Evolutionary conservation across 2,797 vertebrate species (phyloP).

Genomic region (Alouatta caraya): DNA sequence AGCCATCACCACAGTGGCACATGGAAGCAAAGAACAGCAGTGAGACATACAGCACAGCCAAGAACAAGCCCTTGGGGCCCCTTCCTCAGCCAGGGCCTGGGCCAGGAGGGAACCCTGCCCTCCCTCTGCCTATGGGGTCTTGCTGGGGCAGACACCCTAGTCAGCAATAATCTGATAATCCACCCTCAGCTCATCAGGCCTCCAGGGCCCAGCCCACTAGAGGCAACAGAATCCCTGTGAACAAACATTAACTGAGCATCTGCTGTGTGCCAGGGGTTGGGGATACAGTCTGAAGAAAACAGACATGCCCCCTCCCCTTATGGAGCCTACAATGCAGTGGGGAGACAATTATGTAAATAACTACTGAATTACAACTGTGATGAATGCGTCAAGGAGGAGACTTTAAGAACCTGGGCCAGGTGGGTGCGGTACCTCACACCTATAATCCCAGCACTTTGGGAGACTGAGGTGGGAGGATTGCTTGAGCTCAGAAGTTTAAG

Average conservation of each 20-base stretch:
- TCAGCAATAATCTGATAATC: neutral
- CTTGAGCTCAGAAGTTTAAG: neutral
- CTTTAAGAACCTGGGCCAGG: neutral
- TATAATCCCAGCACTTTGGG: neutral
- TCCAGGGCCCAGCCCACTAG: neutral
- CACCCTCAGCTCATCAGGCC: neutral
- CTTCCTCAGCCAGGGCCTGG: neutral
- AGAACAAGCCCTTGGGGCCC: neutral
- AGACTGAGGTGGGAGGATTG: neutral
- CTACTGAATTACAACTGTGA: neutral
- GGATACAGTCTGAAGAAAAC: neutral
- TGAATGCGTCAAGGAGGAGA: neutral
- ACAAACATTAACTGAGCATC: neutral
- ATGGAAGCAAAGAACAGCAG: slow-evolving; percentile 67
- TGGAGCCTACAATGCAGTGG: neutral
- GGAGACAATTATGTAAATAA: neutral
- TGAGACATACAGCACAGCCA: slow-evolving; percentile 53
- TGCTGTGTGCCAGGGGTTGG: neutral
- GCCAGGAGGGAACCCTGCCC: neutral
- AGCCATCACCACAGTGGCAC: slow-evolving; percentile 24
- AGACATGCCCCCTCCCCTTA: neutral
- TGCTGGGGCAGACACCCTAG: neutral
- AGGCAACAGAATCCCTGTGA: neutral
- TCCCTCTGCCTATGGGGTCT: neutral
- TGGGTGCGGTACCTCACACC: neutral